A percentile compares a stretch with the other conserved stretches of the same genome.
phyloP scores from a whole-genome alignment of 1,140 invertebrate genomes.

The Procambarus virginalis region DNA sequence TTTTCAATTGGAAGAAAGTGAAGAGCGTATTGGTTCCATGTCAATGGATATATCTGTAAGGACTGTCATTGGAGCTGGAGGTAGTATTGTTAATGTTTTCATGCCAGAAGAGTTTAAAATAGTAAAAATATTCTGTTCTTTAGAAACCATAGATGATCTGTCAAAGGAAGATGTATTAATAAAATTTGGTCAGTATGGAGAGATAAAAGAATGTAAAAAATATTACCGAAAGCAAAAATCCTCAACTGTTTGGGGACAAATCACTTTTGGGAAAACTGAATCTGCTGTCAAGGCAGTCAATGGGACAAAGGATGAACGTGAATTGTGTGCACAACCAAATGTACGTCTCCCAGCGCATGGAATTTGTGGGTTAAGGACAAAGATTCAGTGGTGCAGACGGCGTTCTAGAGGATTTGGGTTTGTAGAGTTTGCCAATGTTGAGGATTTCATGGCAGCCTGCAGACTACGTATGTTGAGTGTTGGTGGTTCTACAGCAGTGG shows the following conservation, averaged over 20 bases:
- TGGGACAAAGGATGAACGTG: neutral
- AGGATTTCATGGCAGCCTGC: constrained; percentile 14
- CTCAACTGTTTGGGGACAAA: constrained; percentile 26
- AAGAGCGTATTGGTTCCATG: constrained; percentile 10
- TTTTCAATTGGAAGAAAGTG: constrained; percentile 24
- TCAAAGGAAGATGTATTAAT: constrained; percentile 2
- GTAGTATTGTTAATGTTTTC: neutral
- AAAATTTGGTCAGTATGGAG: constrained; percentile 9
- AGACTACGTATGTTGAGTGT: neutral
- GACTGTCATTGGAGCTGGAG: constrained; percentile 20
- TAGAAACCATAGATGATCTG: neutral
- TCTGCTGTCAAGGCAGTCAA: constrained; percentile 11
- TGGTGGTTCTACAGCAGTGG: neutral
- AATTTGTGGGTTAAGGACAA: constrained; percentile 18
- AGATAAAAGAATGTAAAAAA: constrained; percentile 23
- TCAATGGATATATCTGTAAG: neutral
- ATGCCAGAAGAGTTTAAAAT: constrained; percentile 33
- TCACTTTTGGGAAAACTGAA: constrained; percentile 11
- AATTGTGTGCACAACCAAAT: neutral
- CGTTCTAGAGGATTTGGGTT: constrained; percentile 31
- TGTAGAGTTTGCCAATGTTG: constrained; percentile 30
- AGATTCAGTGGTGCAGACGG: constrained; percentile 37
- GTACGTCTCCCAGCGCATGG: neutral
- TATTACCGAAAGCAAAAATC: constrained; percentile 11
- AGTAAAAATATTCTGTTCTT: constrained; percentile 13